A percentile compares a stretch with the other conserved stretches of the same genome.
Conservation (phyloP, 2,113 vertebrate species). For the Laticauda laticaudata region DNA sequence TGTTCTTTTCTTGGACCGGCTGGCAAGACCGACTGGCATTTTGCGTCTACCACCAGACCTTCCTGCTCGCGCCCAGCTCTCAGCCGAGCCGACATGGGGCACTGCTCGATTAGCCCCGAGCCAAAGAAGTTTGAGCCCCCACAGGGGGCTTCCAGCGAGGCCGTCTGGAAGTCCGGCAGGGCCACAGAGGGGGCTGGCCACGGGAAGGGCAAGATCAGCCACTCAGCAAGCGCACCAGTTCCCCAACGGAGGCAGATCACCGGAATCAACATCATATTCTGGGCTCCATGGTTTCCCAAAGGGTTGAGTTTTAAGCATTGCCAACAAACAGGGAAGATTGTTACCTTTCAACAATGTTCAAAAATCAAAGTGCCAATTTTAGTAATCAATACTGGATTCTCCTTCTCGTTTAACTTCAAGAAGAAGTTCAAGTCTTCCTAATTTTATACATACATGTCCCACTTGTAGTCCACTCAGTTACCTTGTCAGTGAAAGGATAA, state of each 20-base stretch:
- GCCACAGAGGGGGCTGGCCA: not conserved
- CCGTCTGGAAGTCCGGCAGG: not conserved
- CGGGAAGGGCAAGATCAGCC: not conserved
- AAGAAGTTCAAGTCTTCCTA: too few relatives aligned
- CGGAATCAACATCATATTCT: not conserved
- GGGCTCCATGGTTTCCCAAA: not conserved
- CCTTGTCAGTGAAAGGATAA: too few relatives aligned
- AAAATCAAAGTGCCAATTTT: not conserved
- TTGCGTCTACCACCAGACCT: not conserved
- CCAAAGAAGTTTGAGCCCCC: not conserved
- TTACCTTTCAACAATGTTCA: not conserved
- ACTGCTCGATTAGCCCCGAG: not conserved
- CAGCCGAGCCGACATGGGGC: not conserved
- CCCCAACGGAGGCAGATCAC: not conserved
- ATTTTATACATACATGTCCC: too few relatives aligned
- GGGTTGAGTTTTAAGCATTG: not conserved
- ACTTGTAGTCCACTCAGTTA: too few relatives aligned
- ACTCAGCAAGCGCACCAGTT: not conserved
- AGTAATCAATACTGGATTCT: not conserved
- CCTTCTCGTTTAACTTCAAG: too few relatives aligned
- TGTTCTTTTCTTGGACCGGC: not conserved
- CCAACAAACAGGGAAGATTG: not conserved
- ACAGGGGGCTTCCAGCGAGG: accelerated
- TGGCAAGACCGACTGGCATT: not conserved
- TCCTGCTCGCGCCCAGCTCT: not conserved